A percentile compares a stretch with the other conserved stretches of the same genome.
Evolutionary conservation across 1,140 invertebrate genomes (phyloP).

Genomic region (Ostrea edulis): DNA sequence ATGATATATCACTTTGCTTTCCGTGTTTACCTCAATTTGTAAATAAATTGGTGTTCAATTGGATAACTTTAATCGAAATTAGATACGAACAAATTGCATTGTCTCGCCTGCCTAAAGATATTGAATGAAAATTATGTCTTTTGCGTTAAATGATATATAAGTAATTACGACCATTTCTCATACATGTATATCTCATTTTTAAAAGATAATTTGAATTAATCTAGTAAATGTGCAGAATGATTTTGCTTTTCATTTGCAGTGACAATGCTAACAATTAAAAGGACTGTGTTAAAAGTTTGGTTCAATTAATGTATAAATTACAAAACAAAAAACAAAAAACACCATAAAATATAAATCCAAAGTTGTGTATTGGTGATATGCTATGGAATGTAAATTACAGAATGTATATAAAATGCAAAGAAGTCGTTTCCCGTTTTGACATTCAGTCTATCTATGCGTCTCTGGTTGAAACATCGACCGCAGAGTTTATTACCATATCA

Average conservation of each 20-base stretch:
- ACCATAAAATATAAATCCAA: background rate
- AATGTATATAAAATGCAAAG: background rate
- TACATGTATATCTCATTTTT: too few species aligned
- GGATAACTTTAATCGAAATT: background rate
- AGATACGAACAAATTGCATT: background rate
- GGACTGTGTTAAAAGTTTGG: too few species aligned
- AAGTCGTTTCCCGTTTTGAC: background rate
- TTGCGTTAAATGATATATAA: too few species aligned
- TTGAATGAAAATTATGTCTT: background rate
- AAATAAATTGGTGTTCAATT: background rate
- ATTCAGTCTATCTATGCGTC: background rate
- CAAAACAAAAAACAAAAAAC: too few species aligned
- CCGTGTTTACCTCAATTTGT: background rate
- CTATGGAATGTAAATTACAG: background rate
- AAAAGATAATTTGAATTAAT: too few species aligned
- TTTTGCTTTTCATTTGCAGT: too few species aligned
- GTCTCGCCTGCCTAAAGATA: background rate
- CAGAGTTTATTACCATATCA: slow-evolving; percentile 6
- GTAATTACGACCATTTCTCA: too few species aligned
- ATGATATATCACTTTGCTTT: background rate
- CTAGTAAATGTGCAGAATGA: too few species aligned
- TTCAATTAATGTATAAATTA: too few species aligned
- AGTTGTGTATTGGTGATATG: background rate
- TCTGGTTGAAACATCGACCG: slow-evolving; percentile 23
- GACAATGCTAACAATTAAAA: too few species aligned